Evolutionary conservation across 1,140 invertebrate species (phyloP), one percentile per base, ranked within the genome.

Genomic region (Drosophila melanica): DNA sequence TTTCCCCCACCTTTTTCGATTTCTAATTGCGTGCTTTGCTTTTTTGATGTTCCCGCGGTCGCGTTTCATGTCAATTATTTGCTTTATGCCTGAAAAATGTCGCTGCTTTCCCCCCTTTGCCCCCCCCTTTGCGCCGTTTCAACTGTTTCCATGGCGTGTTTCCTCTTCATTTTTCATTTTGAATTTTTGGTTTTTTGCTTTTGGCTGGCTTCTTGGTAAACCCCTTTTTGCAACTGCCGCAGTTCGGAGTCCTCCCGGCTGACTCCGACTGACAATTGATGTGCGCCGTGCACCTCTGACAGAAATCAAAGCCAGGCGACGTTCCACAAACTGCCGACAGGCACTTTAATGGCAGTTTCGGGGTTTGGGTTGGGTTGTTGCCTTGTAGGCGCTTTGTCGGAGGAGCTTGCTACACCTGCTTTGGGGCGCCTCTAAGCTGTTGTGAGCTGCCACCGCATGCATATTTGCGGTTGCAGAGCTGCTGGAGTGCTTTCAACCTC

Each of bases 11-110:
- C 47, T 14, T 0, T 0, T 85, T 69, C 58, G 58, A 77, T 74
- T 69, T 70, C 77, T 80, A 84, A 85, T 84, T 84, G 81, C 73
- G 55, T 70, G 74, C 33, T 48, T 53, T 42, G 42, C n/a, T 55
- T 65, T 64, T 79, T 71, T 58, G 51, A 30, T 69, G 58, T 69
- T 51, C 50, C 59, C 69, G 30, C 44, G 10, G 3, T n/a, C 51
- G 62, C 81, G 86, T 77, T 44, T 86, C 66, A 86, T 81, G 82
- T 87, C 85, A 87, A 81, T 85, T 81, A 84, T 84, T 85, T 76
- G 59, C 81, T 81, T 85, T 87, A 85, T 79, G 80, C 62, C 59
- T 68, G 82, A 81, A 78, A 81, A 75, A 75, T 81, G 77, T 78
- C 60, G 60, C 63, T 58, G 41, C 58, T 75, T 35, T 9, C 9